Evolutionary conservation across 2,797 vertebrate species (phyloP).

Genomic region (Pipistrellus kuhlii): DNA sequence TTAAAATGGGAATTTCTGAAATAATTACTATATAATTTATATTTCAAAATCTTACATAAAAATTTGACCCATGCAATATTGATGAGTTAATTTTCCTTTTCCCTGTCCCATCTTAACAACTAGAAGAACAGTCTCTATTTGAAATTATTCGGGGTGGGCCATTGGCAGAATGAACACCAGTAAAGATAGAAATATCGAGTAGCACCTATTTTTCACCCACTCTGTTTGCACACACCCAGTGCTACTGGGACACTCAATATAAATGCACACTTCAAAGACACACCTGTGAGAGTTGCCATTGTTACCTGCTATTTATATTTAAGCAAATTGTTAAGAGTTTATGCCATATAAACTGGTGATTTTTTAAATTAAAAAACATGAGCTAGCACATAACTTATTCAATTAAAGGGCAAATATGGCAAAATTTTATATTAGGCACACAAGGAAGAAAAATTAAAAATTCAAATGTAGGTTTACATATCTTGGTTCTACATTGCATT

Average conservation of each 20-base stretch:
- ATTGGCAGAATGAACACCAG: not conserved
- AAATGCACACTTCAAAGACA: conserved; percentile 64
- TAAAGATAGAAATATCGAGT: not conserved
- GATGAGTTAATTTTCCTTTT: conserved; percentile 79
- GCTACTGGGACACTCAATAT: conserved; percentile 7
- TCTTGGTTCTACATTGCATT: not conserved
- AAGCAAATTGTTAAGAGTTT: conserved; percentile 68
- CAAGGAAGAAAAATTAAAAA: not conserved
- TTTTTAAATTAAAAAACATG: conserved; percentile 48
- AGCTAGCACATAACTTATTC: conserved; percentile 17
- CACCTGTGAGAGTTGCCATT: conserved; percentile 44
- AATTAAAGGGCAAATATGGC: conserved; percentile 6
- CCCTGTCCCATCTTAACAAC: conserved; percentile 46
- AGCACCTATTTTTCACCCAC: not conserved
- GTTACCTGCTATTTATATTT: conserved; percentile 69
- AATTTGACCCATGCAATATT: conserved; percentile 79
- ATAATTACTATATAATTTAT: conserved; percentile 73
- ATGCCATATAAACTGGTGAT: not conserved
- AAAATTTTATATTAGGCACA: not conserved
- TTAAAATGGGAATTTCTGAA: conserved; percentile 79
- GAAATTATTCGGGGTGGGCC: not conserved
- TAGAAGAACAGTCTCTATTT: conserved; percentile 50
- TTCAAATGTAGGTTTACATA: not conserved
- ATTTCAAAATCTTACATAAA: conserved; percentile 71
- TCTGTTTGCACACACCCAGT: not conserved